Evolutionary conservation across 2,888 invertebrate species (phyloP).

Genomic region (Nomada ferruginata): DNA sequence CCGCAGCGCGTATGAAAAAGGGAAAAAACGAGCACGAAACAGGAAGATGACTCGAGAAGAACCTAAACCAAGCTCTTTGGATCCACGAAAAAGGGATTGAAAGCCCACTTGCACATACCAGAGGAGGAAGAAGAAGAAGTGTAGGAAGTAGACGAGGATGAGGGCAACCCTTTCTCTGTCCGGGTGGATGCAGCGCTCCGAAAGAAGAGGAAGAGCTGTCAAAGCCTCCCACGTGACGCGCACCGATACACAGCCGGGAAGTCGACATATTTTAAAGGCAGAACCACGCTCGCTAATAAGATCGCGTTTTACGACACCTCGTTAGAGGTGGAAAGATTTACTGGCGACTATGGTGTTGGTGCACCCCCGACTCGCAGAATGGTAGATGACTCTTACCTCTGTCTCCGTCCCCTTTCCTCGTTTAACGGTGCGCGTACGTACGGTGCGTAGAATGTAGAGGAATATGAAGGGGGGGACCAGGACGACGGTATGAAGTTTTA

Average conservation of each 20-base stretch:
- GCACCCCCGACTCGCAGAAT: constrained; percentile 54
- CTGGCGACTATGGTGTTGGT: constrained; percentile 70
- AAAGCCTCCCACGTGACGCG: constrained; percentile 57
- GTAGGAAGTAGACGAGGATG: not conserved
- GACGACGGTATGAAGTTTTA: constrained; percentile 72
- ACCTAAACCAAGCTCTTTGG: no score
- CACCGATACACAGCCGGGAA: constrained; percentile 45
- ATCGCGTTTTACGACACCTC: constrained; percentile 83
- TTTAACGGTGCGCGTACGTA: constrained; percentile 31
- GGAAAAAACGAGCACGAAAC: no score
- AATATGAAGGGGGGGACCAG: constrained; percentile 64
- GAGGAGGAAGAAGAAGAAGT: not conserved
- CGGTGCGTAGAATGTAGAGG: constrained; percentile 18
- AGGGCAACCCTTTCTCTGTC: not conserved
- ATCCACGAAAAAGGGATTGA: constrained; percentile 8
- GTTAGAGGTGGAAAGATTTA: constrained; percentile 82
- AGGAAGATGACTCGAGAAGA: no score
- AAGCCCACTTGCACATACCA: not conserved
- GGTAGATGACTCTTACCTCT: constrained; percentile 57
- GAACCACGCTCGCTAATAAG: constrained; percentile 79
- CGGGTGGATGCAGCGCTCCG: constrained; percentile 7
- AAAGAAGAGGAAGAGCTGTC: constrained; percentile 52
- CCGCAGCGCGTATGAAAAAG: no score
- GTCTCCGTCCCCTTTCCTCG: constrained; percentile 1
- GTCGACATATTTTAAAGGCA: constrained; percentile 67